Evolutionary conservation across 2,888 invertebrate genomes (phyloP).

Genomic region (Apotomis turbidana): DNA sequence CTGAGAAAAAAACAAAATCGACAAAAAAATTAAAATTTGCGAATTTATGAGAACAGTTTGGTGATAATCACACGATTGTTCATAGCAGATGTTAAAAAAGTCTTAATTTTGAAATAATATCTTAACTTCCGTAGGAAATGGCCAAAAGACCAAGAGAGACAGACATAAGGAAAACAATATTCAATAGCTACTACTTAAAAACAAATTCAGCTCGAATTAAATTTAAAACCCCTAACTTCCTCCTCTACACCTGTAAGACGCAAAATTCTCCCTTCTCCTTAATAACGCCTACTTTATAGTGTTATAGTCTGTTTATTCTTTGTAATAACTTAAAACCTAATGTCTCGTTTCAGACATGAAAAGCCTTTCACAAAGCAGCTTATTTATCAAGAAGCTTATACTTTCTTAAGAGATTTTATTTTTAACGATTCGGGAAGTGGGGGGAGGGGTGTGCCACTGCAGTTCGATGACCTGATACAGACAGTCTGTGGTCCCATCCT

Average conservation of each 20-base stretch:
- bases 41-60: too few relatives aligned
- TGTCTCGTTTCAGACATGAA: conserved; percentile 26
- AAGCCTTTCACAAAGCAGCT: conserved; percentile 34
- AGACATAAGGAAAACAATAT: too few relatives aligned
- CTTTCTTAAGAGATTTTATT: conserved; percentile 47
- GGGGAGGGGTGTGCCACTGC: conserved; percentile 34
- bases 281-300: not conserved
- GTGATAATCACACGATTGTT: too few relatives aligned
- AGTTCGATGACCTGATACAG: conserved; percentile 54
- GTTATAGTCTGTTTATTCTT: not conserved
- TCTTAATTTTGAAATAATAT: too few relatives aligned
- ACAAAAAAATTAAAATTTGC: too few relatives aligned
- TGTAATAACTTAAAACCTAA: conserved; percentile 18
- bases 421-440: conserved; percentile 52
- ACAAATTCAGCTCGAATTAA: too few relatives aligned
- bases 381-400: conserved; percentile 40
- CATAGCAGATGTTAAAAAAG: too few relatives aligned
- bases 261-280: not conserved
- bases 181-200: too few relatives aligned
- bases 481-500: conserved; percentile 47
- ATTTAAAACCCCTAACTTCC: not conserved
- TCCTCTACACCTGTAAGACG: not conserved
- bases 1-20: too few relatives aligned
- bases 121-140: too few relatives aligned
- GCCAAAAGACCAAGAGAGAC: too few relatives aligned